Base-by-base conservation (phyloP, 2,797 vertebrate species). In the Florisuga fusca region DNA sequence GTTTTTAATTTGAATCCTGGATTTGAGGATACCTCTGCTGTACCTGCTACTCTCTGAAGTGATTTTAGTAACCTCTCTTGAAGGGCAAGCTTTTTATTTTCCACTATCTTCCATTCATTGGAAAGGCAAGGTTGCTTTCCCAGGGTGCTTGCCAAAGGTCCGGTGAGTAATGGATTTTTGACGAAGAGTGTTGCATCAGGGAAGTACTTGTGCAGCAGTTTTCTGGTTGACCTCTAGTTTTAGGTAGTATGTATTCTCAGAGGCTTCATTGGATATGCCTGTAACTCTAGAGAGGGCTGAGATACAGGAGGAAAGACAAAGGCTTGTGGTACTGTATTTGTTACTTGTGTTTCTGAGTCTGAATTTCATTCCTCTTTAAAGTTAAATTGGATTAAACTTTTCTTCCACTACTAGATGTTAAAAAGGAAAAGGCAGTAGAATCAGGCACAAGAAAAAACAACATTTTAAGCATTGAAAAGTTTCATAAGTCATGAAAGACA, bases 121-220 rank as follows among this genome's bases (percentile, higher is more conserved):
- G 89, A 38, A 85, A 83, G 66, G 54, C 92, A 91, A 87, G 87
- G 64, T 62, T 91, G 86, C 75, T 95, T 93, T 96, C 84, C 89
- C 78, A 66, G 84, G 31, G 78, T 25, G 54, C 66, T 77, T 96
- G 93, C 94, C 94, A 95, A 59, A 77, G 84, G 50, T 74, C 68
- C 38, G 22, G 75, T 95, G 94, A 95, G 86, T 95, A 95, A 95
- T 92, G 93, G 75, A 83, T 94, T 94, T 94, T 61, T 83, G 84
- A 90, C 2, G 2, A 58, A 41, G 67, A 41, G 38, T 1, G 8
- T 71, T 93, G 88, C 82, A 86, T 53, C 75, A 68, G 86, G 71
- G 48, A 95, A 85, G 87, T 77, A 72, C 93, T 94, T 95, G 94
- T 11, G 0, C 0, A 6, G 92, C 92, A 80, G 53, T 89, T 94